Conservation (phyloP, 1,140 invertebrate species). For the Drosophila rhopaloa region DNA sequence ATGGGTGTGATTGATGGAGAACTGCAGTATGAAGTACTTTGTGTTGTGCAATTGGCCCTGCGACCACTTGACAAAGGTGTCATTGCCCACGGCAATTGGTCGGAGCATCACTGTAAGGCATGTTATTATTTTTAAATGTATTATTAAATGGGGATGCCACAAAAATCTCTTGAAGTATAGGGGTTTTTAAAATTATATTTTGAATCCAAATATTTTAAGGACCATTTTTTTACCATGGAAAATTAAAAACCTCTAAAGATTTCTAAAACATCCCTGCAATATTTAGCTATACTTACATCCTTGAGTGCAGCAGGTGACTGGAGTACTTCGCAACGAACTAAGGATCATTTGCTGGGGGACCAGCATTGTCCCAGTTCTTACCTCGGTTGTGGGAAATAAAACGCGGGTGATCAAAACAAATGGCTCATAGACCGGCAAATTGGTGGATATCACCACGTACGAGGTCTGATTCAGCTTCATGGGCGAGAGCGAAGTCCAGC, state of each 20-base stretch:
- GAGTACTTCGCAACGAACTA: conserved; percentile 70
- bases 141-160: too few relatives aligned
- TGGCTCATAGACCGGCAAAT: conserved; percentile 73
- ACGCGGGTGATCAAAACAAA: conserved; percentile 77
- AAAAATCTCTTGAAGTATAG: too few relatives aligned
- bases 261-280: too few relatives aligned
- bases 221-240: too few relatives aligned
- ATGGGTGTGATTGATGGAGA: conserved; percentile 75
- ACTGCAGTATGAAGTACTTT: conserved; percentile 82
- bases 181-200: background rate
- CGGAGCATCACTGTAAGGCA: conserved; percentile 64
- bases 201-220: too few relatives aligned
- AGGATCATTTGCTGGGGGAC: conserved; percentile 65
- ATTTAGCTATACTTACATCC: conserved; percentile 67
- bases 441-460: conserved; percentile 74
- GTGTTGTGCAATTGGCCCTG: conserved; percentile 70
- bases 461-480: conserved; percentile 79
- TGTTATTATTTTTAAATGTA: background rate
- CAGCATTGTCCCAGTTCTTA: conserved; percentile 38
- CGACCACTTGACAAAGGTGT: conserved; percentile 79
- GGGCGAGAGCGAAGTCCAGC: conserved; percentile 68
- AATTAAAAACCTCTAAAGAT: background rate
- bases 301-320: conserved; percentile 78
- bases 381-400: conserved; percentile 67
- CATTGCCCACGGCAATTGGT: conserved; percentile 71